phyloP scores from a whole-genome alignment of 37 sponge, comb jelly and placozoan genomes.

The Haliclona indistincta region DNA sequence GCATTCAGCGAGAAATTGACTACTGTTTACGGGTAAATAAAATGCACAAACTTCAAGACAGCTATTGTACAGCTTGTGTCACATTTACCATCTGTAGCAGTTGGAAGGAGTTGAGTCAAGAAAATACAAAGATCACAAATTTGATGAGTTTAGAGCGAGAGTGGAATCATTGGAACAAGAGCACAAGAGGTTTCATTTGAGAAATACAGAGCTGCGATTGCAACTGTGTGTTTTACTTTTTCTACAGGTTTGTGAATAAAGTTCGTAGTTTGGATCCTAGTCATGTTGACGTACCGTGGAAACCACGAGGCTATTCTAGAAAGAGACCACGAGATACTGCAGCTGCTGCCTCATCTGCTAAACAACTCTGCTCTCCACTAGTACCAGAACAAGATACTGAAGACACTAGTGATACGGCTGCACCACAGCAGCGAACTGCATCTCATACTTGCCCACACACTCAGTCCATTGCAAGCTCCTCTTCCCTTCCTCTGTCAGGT shows the following conservation, averaged over 20 bases:
- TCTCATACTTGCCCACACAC: no score
- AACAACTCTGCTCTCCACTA: conserved; percentile 15
- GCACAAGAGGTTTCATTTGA: conserved; percentile 20
- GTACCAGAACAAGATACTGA: neutral
- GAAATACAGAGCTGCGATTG: neutral
- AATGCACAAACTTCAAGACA: no score
- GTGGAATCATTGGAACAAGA: conserved; percentile 58
- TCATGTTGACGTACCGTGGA: conserved; percentile 59
- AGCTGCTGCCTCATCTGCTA: neutral
- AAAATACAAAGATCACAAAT: conserved; percentile 57
- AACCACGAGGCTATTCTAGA: conserved; percentile 55
- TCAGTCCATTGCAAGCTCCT: no score
- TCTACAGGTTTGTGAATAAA: conserved; percentile 43
- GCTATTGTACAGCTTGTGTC: neutral
- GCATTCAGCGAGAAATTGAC: conserved; percentile 61
- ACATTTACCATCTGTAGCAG: conserved; percentile 28
- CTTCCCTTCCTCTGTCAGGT: no score
- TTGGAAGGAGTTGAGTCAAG: conserved; percentile 36
- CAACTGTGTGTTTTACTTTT: neutral
- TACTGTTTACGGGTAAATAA: conserved; percentile 41
- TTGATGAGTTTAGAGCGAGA: conserved; percentile 59
- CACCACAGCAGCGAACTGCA: no score
- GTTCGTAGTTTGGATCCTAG: conserved; percentile 55
- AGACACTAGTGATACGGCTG: neutral
- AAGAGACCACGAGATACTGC: conserved; percentile 39